Evolutionary conservation across 2,113 vertebrate species (phyloP).

Genomic region (Eulacestoma nigropectus): DNA sequence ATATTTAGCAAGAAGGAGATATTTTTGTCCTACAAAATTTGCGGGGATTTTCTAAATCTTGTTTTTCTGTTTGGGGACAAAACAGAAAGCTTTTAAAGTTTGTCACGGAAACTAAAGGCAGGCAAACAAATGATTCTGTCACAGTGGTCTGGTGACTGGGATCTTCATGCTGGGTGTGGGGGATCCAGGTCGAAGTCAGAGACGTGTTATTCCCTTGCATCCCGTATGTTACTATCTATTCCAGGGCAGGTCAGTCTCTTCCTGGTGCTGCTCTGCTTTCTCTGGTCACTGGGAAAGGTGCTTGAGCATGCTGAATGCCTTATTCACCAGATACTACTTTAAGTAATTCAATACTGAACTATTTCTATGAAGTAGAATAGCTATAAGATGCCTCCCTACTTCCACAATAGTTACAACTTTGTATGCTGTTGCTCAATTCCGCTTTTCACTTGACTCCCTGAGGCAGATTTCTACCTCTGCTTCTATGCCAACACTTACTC

Average conservation of each 20-base stretch:
- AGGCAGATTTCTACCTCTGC: not conserved
- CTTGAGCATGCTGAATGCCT: not conserved
- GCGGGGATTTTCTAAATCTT: not conserved
- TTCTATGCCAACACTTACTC: not conserved
- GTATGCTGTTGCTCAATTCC: not conserved
- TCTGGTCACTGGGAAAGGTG: not conserved
- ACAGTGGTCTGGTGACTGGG: not conserved
- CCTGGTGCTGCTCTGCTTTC: not conserved
- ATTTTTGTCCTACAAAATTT: not conserved
- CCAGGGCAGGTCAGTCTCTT: not conserved
- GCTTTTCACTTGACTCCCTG: not conserved
- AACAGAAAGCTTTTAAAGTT: not conserved
- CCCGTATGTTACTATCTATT: not conserved
- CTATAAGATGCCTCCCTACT: not conserved
- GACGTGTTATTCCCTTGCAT: not conserved
- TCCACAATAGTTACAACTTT: not conserved
- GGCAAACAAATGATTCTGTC: not conserved
- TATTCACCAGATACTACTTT: not conserved
- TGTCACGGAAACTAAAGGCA: not conserved
- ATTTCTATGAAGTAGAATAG: not conserved
- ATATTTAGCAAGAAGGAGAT: not conserved
- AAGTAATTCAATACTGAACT: not conserved
- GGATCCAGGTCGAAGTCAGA: accelerated
- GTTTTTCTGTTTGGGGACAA: not conserved
- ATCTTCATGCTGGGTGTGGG: not conserved